These are phyloP conservation scores for Sphyrna mokarran DNA, from an alignment of 2,113 vertebrate genomes.

Conservation along the genomic window DNA sequence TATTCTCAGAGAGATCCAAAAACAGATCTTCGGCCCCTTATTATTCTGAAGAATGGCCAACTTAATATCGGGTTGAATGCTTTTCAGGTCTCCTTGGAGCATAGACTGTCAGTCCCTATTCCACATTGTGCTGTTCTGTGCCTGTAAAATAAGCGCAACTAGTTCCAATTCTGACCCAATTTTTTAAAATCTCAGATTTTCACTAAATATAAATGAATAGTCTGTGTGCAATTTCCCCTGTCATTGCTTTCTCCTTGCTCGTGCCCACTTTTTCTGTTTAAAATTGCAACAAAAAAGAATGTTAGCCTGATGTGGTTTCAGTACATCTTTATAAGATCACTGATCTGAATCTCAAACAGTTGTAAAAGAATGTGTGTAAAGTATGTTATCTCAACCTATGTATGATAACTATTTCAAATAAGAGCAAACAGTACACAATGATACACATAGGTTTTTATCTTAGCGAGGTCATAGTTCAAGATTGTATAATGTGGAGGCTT, in stretches of 20 bases:
- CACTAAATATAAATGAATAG: neutral
- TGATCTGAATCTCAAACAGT: neutral
- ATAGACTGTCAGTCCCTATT: neutral
- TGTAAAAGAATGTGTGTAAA: neutral
- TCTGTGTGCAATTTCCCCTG: neutral
- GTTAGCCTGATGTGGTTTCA: neutral
- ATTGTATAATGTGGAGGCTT: neutral
- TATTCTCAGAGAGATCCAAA: neutral
- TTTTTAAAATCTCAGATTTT: neutral
- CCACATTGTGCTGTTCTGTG: neutral
- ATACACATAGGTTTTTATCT: slow-evolving; percentile 13
- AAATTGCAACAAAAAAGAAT: neutral
- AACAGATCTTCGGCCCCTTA: neutral
- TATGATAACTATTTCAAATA: slow-evolving; percentile 23
- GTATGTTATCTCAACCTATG: neutral
- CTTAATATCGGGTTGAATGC: neutral
- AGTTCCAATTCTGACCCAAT: neutral
- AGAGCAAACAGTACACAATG: neutral
- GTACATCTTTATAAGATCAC: neutral
- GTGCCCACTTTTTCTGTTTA: neutral
- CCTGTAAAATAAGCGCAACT: neutral
- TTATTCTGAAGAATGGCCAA: neutral
- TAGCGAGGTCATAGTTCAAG: neutral
- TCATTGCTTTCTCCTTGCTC: neutral
- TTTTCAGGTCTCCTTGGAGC: neutral